Conservation (phyloP, 2,797 vertebrate genomes). For the Chelon auratus region DNA sequence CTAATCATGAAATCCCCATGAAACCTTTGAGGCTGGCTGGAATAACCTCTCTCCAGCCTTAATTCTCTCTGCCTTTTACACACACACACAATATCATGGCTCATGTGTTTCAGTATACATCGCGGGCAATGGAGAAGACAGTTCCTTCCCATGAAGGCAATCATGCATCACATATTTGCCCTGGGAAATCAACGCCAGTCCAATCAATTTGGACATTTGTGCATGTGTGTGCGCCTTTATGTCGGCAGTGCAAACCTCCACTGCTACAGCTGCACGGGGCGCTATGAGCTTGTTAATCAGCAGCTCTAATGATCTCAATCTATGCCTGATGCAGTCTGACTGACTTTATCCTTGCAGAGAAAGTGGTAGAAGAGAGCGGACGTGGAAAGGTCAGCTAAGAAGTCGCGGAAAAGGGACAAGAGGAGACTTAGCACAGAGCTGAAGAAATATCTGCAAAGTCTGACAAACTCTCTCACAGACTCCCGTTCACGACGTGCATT, state of each 20-base stretch:
- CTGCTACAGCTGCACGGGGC: slow-evolving; percentile 51
- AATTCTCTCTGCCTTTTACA: slow-evolving; percentile 4
- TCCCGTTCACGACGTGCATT: slow-evolving; percentile 9
- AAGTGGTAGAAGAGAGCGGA: slow-evolving; percentile 23
- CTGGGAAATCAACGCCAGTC: slow-evolving; percentile 71
- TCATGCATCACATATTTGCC: slow-evolving; percentile 69
- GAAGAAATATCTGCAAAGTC: slow-evolving; percentile 14
- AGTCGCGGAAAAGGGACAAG: slow-evolving; percentile 14
- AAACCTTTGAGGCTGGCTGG: slow-evolving; percentile 45
- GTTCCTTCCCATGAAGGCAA: slow-evolving; percentile 61
- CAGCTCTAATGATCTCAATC: slow-evolving; percentile 72
- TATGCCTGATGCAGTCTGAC: slow-evolving; percentile 54
- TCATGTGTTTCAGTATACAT: slow-evolving; percentile 62
- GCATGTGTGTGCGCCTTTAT: slow-evolving; percentile 32
- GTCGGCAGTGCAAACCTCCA: slow-evolving; percentile 48
- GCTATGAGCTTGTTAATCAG: slow-evolving; percentile 65
- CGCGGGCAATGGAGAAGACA: slow-evolving; percentile 49
- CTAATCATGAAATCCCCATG: slow-evolving; percentile 49
- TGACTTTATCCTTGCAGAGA: slow-evolving; percentile 43
- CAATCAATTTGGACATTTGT: slow-evolving; percentile 67
- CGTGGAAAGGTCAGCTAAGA: slow-evolving; percentile 41
- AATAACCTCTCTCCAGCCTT: slow-evolving; percentile 23
- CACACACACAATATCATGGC: slow-evolving; percentile 50
- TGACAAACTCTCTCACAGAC: background rate
- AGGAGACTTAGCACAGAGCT: slow-evolving; percentile 5